Evolutionary conservation across 2,888 invertebrate genomes (phyloP).

Genomic region (Saturnia pavonia): DNA sequence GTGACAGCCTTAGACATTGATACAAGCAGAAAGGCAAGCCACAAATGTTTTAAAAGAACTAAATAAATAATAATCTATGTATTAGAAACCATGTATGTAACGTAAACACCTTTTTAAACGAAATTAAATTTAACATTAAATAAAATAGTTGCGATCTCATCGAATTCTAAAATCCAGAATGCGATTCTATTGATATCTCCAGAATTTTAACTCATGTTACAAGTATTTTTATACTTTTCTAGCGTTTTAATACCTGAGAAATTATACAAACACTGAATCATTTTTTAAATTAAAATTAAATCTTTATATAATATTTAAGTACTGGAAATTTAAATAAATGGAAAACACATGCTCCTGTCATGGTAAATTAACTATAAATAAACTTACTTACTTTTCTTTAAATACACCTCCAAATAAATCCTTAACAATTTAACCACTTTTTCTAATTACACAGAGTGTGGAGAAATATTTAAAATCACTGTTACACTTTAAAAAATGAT

Average conservation of each 20-base stretch:
- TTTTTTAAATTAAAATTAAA: neutral
- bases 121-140: neutral
- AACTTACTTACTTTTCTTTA: slow-evolving; percentile 1
- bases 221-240: neutral
- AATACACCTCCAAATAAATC: neutral
- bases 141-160: neutral
- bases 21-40: neutral
- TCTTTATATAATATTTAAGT: neutral
- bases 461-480: neutral
- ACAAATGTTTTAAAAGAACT: neutral
- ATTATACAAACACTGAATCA: neutral
- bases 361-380: neutral
- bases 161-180: neutral
- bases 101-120: neutral
- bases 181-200: neutral
- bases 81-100: neutral
- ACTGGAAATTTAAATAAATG: neutral
- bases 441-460: neutral
- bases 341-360: neutral
- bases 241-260: neutral
- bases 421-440: neutral
- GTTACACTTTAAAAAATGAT: neutral
- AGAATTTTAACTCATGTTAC: neutral
- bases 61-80: neutral
- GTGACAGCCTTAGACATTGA: neutral